Evolutionary conservation across 2,888 invertebrate species (phyloP).

Genomic region (Ectemnius cavifrons): DNA sequence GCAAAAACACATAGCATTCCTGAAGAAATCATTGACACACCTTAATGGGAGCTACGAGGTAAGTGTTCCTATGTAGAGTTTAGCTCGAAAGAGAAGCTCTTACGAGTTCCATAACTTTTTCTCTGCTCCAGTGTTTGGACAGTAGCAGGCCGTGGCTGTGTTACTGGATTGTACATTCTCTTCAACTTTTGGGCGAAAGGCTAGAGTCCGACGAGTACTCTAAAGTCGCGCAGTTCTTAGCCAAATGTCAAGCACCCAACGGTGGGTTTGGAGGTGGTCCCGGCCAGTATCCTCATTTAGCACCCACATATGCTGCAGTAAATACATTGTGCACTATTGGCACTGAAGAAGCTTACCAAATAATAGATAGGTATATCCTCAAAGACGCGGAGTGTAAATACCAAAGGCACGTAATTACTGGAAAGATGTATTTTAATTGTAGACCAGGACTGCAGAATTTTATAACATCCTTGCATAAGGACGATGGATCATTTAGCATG

Average conservation of each 20-base stretch:
- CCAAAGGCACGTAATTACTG: no score
- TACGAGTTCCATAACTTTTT: neutral
- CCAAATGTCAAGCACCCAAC: slow-evolving; percentile 86
- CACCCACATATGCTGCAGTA: slow-evolving; percentile 98
- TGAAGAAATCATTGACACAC: slow-evolving; percentile 84
- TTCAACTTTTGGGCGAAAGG: slow-evolving; percentile 86
- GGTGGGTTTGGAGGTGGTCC: slow-evolving; percentile 98
- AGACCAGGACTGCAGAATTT: slow-evolving; percentile 87
- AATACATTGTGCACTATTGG: slow-evolving; percentile 95
- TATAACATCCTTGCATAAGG: slow-evolving; percentile 86
- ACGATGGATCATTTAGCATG: slow-evolving; percentile 95
- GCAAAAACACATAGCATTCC: slow-evolving; percentile 82
- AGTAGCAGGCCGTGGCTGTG: slow-evolving; percentile 97
- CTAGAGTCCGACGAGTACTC: slow-evolving; percentile 81
- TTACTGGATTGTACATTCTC: slow-evolving; percentile 97
- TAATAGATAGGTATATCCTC: slow-evolving; percentile 86
- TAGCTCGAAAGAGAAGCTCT: slow-evolving; percentile 37
- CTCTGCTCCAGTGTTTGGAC: slow-evolving; percentile 85
- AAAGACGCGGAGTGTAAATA: no score
- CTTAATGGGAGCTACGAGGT: slow-evolving; percentile 86
- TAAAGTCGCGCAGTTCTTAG: slow-evolving; percentile 81
- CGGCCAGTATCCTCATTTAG: slow-evolving; percentile 94
- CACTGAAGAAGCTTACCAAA: slow-evolving; percentile 89
- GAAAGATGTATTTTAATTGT: no score
- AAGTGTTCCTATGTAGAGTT: slow-evolving; percentile 46